phyloP scores from a whole-genome alignment of 1,140 invertebrate genomes.

The Drosophila sp. region DNA sequence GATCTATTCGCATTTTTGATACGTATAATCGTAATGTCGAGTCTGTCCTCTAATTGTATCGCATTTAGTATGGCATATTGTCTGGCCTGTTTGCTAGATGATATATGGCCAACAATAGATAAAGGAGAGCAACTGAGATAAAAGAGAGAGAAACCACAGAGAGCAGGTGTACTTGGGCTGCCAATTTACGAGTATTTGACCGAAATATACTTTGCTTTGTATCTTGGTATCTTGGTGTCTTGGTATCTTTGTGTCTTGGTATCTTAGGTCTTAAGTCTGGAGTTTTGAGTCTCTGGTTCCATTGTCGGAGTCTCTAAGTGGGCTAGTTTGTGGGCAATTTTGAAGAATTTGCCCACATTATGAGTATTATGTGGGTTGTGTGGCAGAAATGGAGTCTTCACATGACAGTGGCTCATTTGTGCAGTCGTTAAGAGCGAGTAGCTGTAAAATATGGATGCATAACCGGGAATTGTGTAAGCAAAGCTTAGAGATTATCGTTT shows the following conservation, averaged over 20 bases:
- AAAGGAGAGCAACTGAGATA: neutral
- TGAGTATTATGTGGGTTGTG: conserved; percentile 25
- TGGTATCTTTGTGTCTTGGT: no score
- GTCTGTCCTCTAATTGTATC: conserved; percentile 73
- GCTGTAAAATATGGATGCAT: conserved; percentile 31
- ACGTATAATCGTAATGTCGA: conserved; percentile 48
- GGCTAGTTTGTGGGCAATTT: conserved; percentile 77
- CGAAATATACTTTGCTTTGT: conserved; percentile 41
- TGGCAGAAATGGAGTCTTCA: conserved; percentile 63
- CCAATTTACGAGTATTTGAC: conserved; percentile 42
- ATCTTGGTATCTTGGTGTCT: no score
- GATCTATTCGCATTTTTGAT: conserved; percentile 61
- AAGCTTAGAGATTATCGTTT: neutral
- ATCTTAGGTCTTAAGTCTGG: no score
- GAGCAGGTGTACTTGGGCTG: conserved; percentile 33
- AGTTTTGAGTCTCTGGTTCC: conserved; percentile 23
- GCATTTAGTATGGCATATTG: conserved; percentile 80
- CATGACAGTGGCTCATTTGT: conserved; percentile 74
- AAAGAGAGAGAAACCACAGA: conserved; percentile 5
- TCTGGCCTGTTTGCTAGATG: conserved; percentile 67
- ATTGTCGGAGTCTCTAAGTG: conserved; percentile 68
- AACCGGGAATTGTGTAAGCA: conserved; percentile 6
- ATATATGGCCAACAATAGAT: conserved; percentile 50
- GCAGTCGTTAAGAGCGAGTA: conserved; percentile 17
- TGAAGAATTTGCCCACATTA: conserved; percentile 71